Conservation (phyloP, 2,113 vertebrate species). For the Helogale parvula region DNA sequence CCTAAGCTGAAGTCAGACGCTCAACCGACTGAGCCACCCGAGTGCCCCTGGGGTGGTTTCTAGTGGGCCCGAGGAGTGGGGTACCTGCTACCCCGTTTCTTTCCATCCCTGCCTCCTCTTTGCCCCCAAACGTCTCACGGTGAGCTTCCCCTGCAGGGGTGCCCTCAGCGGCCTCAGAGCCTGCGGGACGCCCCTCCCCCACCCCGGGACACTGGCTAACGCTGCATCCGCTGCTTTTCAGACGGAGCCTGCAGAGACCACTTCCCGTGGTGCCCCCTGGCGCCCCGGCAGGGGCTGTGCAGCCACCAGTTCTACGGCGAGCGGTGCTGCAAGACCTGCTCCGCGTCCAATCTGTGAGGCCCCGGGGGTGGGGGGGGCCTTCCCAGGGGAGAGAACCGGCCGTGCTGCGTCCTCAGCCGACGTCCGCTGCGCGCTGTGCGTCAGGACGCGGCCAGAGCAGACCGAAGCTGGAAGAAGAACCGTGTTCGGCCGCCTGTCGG, state of each 20-base stretch:
- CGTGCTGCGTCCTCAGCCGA: background rate
- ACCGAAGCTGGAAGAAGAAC: background rate
- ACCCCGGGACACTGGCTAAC: rapidly evolving
- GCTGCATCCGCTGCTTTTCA: constrained; percentile 15
- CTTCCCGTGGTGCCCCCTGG: constrained; percentile 92
- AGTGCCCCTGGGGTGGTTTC: background rate
- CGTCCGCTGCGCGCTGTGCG: background rate
- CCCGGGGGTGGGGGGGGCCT: background rate
- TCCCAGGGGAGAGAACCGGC: rapidly evolving
- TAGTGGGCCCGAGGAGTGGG: background rate
- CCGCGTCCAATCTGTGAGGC: constrained; percentile 88
- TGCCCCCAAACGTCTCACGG: background rate
- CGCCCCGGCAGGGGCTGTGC: constrained; percentile 91
- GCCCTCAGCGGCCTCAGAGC: background rate
- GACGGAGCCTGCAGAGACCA: constrained; percentile 79
- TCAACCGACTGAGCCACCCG: no score
- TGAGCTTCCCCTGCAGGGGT: background rate
- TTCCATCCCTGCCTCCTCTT: background rate
- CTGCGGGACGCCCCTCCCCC: background rate
- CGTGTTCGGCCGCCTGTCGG: background rate
- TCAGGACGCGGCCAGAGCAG: background rate
- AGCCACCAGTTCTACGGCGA: constrained; percentile 90
- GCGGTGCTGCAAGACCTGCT: constrained; percentile 93
- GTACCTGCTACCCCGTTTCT: rapidly evolving
- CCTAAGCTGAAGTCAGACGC: no score